phyloP scores from a whole-genome alignment of 2,888 invertebrate species.

The Acleris cristana region DNA sequence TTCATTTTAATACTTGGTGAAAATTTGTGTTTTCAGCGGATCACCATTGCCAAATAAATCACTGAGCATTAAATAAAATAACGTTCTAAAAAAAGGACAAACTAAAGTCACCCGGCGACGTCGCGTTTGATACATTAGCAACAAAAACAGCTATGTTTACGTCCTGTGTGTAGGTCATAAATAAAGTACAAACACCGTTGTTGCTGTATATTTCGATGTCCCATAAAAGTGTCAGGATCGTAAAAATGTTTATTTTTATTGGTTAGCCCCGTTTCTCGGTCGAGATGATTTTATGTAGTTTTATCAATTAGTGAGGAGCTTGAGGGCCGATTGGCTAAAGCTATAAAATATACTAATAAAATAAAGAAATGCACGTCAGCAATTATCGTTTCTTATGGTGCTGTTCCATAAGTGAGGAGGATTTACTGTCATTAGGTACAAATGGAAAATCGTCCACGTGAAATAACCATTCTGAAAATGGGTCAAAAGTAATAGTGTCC shows the following conservation, averaged over 20 bases:
- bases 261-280: slow-evolving; percentile 41
- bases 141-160: slow-evolving; percentile 26
- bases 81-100: slow-evolving; percentile 28
- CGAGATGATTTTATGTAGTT: slow-evolving; percentile 24
- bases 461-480: too few relatives aligned
- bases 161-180: slow-evolving; percentile 30
- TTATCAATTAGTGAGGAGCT: slow-evolving; percentile 24
- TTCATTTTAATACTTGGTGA: too few relatives aligned
- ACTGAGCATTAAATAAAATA: not conserved
- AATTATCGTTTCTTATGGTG: too few relatives aligned
- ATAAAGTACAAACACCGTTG: slow-evolving; percentile 39
- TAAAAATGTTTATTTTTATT: slow-evolving; percentile 46
- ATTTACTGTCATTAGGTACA: too few relatives aligned
- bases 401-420: too few relatives aligned
- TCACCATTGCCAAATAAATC: too few relatives aligned
- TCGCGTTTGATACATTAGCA: slow-evolving; percentile 25
- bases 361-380: too few relatives aligned
- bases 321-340: slow-evolving; percentile 2
- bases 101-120: slow-evolving; percentile 24
- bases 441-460: too few relatives aligned
- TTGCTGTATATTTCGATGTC: slow-evolving; percentile 44
- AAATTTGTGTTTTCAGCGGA: too few relatives aligned
- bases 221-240: slow-evolving; percentile 45
- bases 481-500: too few relatives aligned
- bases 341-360: not conserved